A percentile compares a stretch with the other conserved stretches of the same genome.
phyloP scores from a whole-genome alignment of 1,140 invertebrate species.

The Melitaea cinxia region DNA sequence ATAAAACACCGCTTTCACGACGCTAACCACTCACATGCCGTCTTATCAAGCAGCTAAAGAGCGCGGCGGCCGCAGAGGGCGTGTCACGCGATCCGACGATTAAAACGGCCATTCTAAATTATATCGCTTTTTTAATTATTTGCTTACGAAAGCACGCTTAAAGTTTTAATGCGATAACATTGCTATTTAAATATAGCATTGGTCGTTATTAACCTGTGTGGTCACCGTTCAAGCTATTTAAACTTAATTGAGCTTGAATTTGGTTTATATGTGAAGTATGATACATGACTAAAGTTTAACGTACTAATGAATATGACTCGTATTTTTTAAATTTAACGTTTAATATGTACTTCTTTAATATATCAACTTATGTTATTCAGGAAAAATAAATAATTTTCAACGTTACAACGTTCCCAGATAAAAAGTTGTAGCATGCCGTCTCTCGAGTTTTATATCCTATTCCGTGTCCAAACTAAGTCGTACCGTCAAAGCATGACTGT shows the following conservation, averaged over 20 bases:
- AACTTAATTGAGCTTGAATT: slow-evolving; percentile 4
- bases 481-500: slow-evolving; percentile 39
- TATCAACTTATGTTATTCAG: too few species aligned
- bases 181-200: slow-evolving; percentile 12
- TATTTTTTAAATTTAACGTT: background rate
- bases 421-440: slow-evolving; percentile 15
- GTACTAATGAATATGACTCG: background rate
- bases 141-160: slow-evolving; percentile 38
- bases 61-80: slow-evolving; percentile 42
- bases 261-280: background rate
- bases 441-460: slow-evolving; percentile 26
- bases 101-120: slow-evolving; percentile 64
- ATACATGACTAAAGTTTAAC: background rate
- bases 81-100: slow-evolving; percentile 62
- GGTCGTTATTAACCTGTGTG: slow-evolving; percentile 12
- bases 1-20: slow-evolving; percentile 61
- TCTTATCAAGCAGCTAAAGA: slow-evolving; percentile 66
- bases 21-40: slow-evolving; percentile 50
- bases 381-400: too few species aligned
- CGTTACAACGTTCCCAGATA: slow-evolving; percentile 24
- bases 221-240: slow-evolving; percentile 3
- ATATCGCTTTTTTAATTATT: slow-evolving; percentile 57
- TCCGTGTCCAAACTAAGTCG: slow-evolving; percentile 28
- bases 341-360: too few species aligned
- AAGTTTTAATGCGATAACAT: slow-evolving; percentile 16